Conservation (phyloP, 2,888 invertebrate genomes). For the Brenthis hecate region DNA sequence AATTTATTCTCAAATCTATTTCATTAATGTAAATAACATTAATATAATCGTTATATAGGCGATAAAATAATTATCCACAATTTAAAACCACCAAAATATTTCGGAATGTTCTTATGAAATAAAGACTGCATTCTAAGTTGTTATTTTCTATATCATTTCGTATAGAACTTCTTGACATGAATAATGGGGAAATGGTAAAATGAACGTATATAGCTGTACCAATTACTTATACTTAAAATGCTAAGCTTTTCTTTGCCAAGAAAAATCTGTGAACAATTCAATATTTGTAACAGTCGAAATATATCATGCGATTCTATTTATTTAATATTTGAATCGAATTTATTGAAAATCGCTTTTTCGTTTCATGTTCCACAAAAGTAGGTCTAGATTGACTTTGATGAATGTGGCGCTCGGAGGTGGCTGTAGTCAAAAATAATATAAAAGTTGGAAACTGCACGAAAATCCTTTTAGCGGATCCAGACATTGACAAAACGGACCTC, state of each 20-base stretch:
- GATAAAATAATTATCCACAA: no score
- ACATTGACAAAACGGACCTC: constrained; percentile 39
- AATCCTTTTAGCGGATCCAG: constrained; percentile 43
- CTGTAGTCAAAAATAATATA: constrained; percentile 39
- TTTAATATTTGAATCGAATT: constrained; percentile 17
- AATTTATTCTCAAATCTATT: no score
- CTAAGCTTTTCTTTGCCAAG: no score
- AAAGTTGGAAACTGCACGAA: constrained; percentile 42
- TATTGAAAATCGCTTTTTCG: constrained; percentile 28
- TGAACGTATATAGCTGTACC: background rate
- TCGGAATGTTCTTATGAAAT: no score
- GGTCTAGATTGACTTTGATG: constrained; percentile 39
- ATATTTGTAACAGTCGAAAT: background rate
- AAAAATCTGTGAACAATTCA: no score
- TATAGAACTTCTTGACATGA: no score
- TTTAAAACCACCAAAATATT: no score
- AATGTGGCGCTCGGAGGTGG: constrained; percentile 36
- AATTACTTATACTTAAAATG: background rate
- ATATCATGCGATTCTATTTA: background rate
- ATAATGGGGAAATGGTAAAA: no score
- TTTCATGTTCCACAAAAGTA: constrained; percentile 28
- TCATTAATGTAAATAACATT: no score
- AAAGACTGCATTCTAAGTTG: no score
- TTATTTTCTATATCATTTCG: no score
- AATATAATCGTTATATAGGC: no score